Conservation (phyloP, 2,113 vertebrate genomes). For the Osmerus mordax region DNA sequence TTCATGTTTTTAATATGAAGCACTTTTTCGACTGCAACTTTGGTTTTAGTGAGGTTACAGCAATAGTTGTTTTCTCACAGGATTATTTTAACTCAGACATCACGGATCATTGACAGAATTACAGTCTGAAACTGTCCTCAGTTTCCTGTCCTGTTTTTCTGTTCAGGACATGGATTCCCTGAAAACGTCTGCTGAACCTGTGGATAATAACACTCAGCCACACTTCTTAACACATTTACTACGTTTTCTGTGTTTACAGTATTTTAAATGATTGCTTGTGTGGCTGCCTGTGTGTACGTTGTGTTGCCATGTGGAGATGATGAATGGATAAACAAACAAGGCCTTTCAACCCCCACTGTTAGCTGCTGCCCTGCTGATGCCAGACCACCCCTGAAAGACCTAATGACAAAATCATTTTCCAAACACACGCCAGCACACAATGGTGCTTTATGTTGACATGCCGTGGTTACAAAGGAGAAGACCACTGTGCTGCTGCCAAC, state of each 20-base stretch:
- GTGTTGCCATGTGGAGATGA: not conserved
- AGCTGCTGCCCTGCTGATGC: slow-evolving; percentile 34
- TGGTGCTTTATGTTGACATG: slow-evolving; percentile 48
- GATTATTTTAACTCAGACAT: slow-evolving; percentile 54
- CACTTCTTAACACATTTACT: not conserved
- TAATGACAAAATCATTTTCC: slow-evolving; percentile 40
- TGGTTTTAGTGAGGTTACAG: slow-evolving; percentile 22
- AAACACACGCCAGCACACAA: slow-evolving; percentile 47
- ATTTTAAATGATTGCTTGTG: not conserved
- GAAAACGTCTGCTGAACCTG: not conserved
- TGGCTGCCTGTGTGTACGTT: not conserved
- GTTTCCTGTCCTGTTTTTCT: slow-evolving; percentile 55
- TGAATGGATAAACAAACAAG: slow-evolving; percentile 10
- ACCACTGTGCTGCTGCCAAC: not conserved
- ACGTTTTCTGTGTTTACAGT: not conserved
- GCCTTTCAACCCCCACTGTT: not conserved
- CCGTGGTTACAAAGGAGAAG: slow-evolving; percentile 18
- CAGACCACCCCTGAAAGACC: slow-evolving; percentile 61
- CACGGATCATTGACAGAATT: slow-evolving; percentile 59
- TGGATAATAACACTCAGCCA: not conserved
- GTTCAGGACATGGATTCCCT: slow-evolving; percentile 21
- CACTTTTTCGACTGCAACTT: slow-evolving; percentile 14
- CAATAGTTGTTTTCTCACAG: slow-evolving; percentile 50
- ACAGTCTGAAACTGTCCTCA: slow-evolving; percentile 47
- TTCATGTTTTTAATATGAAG: not conserved